Percentiles rank a stretch among this genome's conserved stretches.
These are phyloP conservation scores for Stigmatopora argus DNA, from an alignment of 2,113 vertebrate genomes.

Conservation along the genomic window DNA sequence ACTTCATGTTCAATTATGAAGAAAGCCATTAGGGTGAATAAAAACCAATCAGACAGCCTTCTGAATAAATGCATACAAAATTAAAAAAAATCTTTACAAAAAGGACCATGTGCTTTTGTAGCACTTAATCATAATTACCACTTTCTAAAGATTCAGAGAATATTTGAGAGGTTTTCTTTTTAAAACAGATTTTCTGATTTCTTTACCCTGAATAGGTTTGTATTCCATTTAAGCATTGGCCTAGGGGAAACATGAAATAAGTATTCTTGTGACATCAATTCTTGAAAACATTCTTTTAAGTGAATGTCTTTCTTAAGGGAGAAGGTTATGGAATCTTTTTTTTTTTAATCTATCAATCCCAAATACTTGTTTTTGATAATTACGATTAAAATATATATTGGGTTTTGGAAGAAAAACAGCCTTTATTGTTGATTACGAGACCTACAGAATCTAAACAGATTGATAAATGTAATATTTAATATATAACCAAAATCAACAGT, in stretches of 20 bases:
- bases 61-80: slow-evolving; percentile 36
- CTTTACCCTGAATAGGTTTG: neutral
- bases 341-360: too few relatives aligned
- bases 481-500: neutral
- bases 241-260: too few relatives aligned
- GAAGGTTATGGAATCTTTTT: too few relatives aligned
- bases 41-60: slow-evolving; percentile 52
- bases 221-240: neutral
- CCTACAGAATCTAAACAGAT: neutral
- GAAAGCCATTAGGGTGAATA: slow-evolving; percentile 60
- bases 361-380: too few relatives aligned
- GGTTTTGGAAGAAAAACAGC: neutral
- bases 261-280: too few relatives aligned
- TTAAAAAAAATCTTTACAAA: neutral
- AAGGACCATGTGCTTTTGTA: slow-evolving; percentile 18
- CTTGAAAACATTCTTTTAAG: too few relatives aligned
- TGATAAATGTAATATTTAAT: neutral
- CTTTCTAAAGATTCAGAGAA: slow-evolving; percentile 38
- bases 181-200: neutral
- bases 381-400: too few relatives aligned
- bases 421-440: neutral
- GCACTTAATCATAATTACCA: slow-evolving; percentile 48
- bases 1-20: neutral
- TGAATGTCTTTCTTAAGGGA: too few relatives aligned
- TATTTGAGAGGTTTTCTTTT: slow-evolving; percentile 34